Base-by-base conservation (phyloP, 2,113 vertebrate species). In the Callochromis pleurospilus region DNA sequence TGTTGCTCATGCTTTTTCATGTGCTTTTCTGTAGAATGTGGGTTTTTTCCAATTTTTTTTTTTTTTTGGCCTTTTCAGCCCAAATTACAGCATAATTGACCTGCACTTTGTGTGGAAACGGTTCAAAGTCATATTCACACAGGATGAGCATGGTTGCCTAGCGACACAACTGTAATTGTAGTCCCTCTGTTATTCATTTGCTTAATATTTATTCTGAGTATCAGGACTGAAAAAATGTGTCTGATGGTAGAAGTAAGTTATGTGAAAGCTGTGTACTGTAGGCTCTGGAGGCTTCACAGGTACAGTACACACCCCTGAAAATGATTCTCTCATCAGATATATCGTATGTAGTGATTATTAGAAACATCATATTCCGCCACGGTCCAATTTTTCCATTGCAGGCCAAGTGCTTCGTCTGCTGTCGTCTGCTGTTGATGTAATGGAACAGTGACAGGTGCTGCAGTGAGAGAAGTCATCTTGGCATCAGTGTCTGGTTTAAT, bases 31-130 rank as follows among this genome's bases (percentile, higher is more conserved):
- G 31, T 45, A 13, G 68, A 68, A 77, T 85, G 58, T 79, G 26
- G 65, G 58, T 87, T n/a, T 13, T 5, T 11, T 11, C 87, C 79
- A 42, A 77, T 21, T 21, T 21, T 54, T 53, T 21, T 10, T 6
- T 8, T 7, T 19, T 42, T 92, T 75, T 8, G 17, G 79, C 31
- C 80, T 85, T 91, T 85, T 68, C 85, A 88, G 87, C 80, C 47
- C 82, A 94, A 94, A 94, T 93, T 93, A 82, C 86, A 86, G 53
- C 15, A 86, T 93, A 93, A 94, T 93, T 91, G 90, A 83, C 88
- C 91, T 90, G 91, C 89, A 90, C 86, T 95, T 92, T 94, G 90
- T 86, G 85, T 81, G 73, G 80, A 93, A 94, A 89, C 29, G 91
- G 83, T 85, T 93, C 70, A 91, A 87, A 93, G 88, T 91, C 83